Evolutionary conservation across 2,888 invertebrate genomes (phyloP).

Genomic region (Apotomis turbidana): DNA sequence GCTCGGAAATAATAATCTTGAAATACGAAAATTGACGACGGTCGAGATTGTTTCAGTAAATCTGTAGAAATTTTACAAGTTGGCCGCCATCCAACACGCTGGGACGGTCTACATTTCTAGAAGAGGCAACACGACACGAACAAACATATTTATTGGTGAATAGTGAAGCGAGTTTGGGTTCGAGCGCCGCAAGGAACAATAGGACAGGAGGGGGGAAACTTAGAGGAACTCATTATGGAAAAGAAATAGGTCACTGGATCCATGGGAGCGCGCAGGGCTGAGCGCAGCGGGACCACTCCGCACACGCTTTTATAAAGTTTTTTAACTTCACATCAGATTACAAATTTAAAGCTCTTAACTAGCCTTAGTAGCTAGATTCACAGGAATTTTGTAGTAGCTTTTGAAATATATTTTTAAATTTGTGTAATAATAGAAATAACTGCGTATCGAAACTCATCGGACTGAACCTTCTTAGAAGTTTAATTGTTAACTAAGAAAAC

Average conservation of each 20-base stretch:
- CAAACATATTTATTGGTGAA: slow-evolving; percentile 5
- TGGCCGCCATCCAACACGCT: slow-evolving; percentile 1
- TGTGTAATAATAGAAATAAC: no score
- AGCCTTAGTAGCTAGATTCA: no score
- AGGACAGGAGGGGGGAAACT: slow-evolving; percentile 16
- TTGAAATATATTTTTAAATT: no score
- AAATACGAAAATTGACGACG: not conserved
- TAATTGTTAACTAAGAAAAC: no score
- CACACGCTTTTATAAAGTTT: not conserved
- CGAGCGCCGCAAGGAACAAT: slow-evolving; percentile 3
- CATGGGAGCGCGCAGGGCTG: slow-evolving; percentile 7
- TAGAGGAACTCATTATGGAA: slow-evolving; percentile 38
- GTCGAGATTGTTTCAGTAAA: slow-evolving; percentile 2
- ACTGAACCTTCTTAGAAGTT: no score
- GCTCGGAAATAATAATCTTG: not conserved
- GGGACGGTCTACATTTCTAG: not conserved
- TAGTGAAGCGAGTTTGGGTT: not conserved
- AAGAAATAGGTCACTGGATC: slow-evolving; percentile 38
- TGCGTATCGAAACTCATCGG: no score
- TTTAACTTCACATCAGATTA: no score
- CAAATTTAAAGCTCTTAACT: no score
- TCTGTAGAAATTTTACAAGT: slow-evolving; percentile 2
- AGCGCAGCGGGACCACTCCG: not conserved
- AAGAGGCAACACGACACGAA: not conserved
- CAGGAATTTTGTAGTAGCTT: no score